Evolutionary conservation across 2,113 vertebrate species (phyloP).

Genomic region (Platichthys flesus): DNA sequence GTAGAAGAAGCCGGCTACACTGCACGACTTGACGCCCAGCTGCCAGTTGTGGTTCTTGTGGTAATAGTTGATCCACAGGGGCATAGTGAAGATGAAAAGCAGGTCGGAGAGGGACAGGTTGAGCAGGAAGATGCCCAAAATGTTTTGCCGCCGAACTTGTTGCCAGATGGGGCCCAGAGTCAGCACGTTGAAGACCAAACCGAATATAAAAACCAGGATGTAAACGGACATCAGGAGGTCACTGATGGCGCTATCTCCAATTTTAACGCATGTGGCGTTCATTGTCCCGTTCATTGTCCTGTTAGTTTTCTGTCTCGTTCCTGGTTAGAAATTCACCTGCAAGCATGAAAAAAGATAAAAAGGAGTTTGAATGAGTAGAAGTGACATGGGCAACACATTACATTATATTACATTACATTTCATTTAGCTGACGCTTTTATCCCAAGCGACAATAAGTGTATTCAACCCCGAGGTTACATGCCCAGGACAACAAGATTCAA

Average conservation of each 20-base stretch:
- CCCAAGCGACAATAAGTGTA: too few species aligned
- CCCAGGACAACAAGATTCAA: too few species aligned
- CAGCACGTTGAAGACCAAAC: slow-evolving; percentile 77
- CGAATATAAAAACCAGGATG: slow-evolving; percentile 78
- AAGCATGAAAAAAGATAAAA: background rate
- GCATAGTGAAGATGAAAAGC: slow-evolving; percentile 82
- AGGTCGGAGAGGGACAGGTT: slow-evolving; percentile 81
- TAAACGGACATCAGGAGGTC: slow-evolving; percentile 79
- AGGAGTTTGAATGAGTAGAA: background rate
- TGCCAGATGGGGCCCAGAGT: slow-evolving; percentile 79
- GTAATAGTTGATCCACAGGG: slow-evolving; percentile 85
- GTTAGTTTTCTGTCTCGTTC: background rate
- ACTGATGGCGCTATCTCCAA: slow-evolving; percentile 35
- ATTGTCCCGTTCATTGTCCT: slow-evolving; percentile 54
- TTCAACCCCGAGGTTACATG: too few species aligned
- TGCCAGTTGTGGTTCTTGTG: slow-evolving; percentile 75
- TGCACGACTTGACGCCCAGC: slow-evolving; percentile 64
- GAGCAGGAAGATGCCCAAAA: slow-evolving; percentile 83
- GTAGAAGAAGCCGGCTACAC: slow-evolving; percentile 82
- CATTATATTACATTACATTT: too few species aligned
- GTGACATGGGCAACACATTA: background rate
- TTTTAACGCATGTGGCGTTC: slow-evolving; percentile 64
- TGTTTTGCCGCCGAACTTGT: slow-evolving; percentile 77
- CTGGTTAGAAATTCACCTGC: slow-evolving; percentile 42
- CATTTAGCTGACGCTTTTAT: too few species aligned